Base-by-base conservation (phyloP, 1,140 invertebrate species). In the Eubasilissa regina region DNA sequence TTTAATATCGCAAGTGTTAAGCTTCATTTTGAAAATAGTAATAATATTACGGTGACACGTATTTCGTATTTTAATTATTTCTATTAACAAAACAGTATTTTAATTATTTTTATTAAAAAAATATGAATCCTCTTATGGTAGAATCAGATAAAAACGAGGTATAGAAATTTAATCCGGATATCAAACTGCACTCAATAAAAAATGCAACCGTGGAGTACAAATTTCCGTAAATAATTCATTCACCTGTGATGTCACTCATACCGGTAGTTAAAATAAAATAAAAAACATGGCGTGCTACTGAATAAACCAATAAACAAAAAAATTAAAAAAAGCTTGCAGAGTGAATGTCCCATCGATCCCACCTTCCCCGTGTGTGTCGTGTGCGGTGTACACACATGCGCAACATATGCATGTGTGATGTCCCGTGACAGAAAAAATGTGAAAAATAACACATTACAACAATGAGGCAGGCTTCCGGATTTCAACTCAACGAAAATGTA, bases 401-500 rank as follows among this genome's bases (percentile, higher is more conserved):
- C 19, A 0, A 19, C 13, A 12, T 3, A 21, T 64, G 9, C 11
- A 25, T 64, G 21, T 25, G 4, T 43, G 60, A 6, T 43, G 64
- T 68, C 45, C 43, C 13, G 44, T 62, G 60, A 25, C 60, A 13
- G 35, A 68, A 66, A 66, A 64, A 66, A 15, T 66, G 62, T 44
- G 43, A 19, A 66, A 68, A 68, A 68, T 51, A 68, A 68, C 15
- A 48, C 15, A 68, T 68, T 66, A 45, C 44, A 68, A 11, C 64
- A 68, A 68, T 68, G 6, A 68, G 64, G 45, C 10, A 45, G 64
- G 13, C 44, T 68, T 68, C 43, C 64, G 44, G 21, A 11, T 17
- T 68, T 68, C 64, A 11, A 43, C 25, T n/a, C n/a, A n/a, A n/a
- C n/a, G n/a, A n/a, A n/a, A n/a, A n/a, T n/a, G n/a, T n/a, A n/a